Conservation (phyloP, 2,113 vertebrate species). For the Ancistrus triradiatus region DNA sequence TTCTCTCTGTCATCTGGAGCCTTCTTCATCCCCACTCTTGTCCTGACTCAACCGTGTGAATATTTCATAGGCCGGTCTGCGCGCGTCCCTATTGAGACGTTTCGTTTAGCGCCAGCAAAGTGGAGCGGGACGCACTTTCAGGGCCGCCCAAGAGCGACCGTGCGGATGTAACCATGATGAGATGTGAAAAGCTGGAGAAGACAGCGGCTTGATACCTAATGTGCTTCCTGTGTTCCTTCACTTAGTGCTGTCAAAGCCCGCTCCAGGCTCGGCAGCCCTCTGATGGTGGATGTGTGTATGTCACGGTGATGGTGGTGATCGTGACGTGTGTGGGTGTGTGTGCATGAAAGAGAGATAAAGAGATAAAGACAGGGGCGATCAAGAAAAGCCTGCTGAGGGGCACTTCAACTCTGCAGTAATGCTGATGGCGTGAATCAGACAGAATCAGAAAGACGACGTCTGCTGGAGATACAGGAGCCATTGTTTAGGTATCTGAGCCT, state of each 20-base stretch:
- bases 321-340: slow-evolving; percentile 57
- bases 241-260: slow-evolving; percentile 78
- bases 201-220: slow-evolving; percentile 89
- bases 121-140: slow-evolving; percentile 78
- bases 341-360: slow-evolving; percentile 10
- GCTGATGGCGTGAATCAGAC: no score
- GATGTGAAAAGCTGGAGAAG: slow-evolving; percentile 72
- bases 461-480: no score
- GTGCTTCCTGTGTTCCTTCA: slow-evolving; percentile 87
- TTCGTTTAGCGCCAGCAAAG: slow-evolving; percentile 79
- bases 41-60: slow-evolving; percentile 81
- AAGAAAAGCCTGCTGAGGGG: no score
- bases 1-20: no score
- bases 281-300: slow-evolving; percentile 55
- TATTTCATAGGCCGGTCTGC: slow-evolving; percentile 93
- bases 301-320: slow-evolving; percentile 55
- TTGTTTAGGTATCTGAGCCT: no score
- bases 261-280: slow-evolving; percentile 63
- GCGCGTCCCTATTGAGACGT: slow-evolving; percentile 70
- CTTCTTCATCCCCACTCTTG: neutral
- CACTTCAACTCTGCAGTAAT: no score
- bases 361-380: no score
- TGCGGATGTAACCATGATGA: slow-evolving; percentile 57
- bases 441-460: no score
- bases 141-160: slow-evolving; percentile 23